Evolutionary conservation across 2,888 invertebrate genomes (phyloP).

Genomic region (Himalopsyche japonica): DNA sequence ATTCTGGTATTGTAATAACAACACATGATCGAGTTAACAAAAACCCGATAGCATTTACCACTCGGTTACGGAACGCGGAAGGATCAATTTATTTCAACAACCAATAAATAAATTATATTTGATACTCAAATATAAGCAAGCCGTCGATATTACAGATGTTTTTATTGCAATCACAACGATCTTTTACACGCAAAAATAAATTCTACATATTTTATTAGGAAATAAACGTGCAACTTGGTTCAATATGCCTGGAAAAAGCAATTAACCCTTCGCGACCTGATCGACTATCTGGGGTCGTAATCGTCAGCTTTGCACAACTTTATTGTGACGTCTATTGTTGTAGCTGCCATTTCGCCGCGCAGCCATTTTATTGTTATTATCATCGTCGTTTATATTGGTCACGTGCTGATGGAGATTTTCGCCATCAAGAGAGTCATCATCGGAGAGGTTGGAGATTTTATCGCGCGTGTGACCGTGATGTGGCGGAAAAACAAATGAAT

Average conservation of each 20-base stretch:
- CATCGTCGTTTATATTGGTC: not conserved
- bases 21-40: too few relatives aligned
- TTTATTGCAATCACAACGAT: too few relatives aligned
- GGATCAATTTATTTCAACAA: too few relatives aligned
- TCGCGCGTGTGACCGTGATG: not conserved
- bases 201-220: too few relatives aligned
- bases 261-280: conserved; percentile 33
- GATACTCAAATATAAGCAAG: too few relatives aligned
- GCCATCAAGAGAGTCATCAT: not conserved
- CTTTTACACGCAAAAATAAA: too few relatives aligned
- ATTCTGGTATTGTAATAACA: too few relatives aligned
- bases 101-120: too few relatives aligned
- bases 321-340: conserved; percentile 26
- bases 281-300: conserved; percentile 15
- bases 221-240: not conserved
- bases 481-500: not conserved
- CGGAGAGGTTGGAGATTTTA: not conserved
- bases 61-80: too few relatives aligned
- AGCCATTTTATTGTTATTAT: not conserved
- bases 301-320: conserved; percentile 30
- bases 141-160: too few relatives aligned
- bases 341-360: not conserved
- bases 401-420: not conserved
- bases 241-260: conserved; percentile 17
- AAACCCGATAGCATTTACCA: too few relatives aligned